Conservation (phyloP, 2,113 vertebrate genomes). For the Malaclemys terrapin region DNA sequence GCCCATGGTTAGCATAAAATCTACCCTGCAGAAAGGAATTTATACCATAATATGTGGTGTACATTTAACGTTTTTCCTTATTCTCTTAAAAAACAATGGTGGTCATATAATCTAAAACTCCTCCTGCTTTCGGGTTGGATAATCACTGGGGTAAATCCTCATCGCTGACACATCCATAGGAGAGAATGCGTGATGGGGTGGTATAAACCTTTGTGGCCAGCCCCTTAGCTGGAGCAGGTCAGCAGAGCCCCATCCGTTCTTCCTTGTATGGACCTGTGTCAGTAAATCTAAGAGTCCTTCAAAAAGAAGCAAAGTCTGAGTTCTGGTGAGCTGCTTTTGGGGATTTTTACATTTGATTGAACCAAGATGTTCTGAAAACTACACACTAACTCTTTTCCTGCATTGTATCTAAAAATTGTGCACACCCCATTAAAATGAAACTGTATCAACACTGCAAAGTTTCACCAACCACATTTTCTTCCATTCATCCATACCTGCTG, state of each 20-base stretch:
- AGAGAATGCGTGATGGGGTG: background rate
- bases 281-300: rapidly evolving
- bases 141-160: background rate
- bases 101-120: background rate
- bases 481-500: background rate
- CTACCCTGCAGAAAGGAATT: background rate
- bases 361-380: background rate
- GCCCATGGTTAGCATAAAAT: background rate
- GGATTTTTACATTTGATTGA: background rate
- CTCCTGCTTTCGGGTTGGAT: background rate
- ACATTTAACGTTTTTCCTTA: background rate
- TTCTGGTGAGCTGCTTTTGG: background rate
- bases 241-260: rapidly evolving
- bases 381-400: background rate
- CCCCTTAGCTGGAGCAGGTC: background rate
- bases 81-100: rapidly evolving
- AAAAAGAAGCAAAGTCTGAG: background rate
- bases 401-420: background rate
- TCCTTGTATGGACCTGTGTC: rapidly evolving
- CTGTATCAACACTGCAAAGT: background rate
- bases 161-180: rapidly evolving
- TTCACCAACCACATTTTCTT: background rate
- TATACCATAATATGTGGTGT: background rate
- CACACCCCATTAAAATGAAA: background rate
- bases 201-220: background rate